phyloP scores from a whole-genome alignment of 2,113 vertebrate species.

The Bujurquina vittata region DNA sequence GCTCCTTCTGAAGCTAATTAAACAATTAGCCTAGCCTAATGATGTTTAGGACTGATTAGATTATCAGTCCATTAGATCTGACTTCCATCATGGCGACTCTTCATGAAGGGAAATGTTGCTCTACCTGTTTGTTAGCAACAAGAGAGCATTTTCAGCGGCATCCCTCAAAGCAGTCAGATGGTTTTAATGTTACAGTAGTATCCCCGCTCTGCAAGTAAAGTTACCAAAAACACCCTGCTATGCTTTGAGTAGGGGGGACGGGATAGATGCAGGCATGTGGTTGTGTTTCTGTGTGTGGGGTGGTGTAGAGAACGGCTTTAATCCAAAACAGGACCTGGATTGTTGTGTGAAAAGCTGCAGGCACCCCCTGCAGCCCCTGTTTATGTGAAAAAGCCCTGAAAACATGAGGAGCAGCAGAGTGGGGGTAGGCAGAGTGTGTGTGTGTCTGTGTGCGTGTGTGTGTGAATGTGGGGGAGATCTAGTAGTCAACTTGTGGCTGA shows the following conservation, averaged over 20 bases:
- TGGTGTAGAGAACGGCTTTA: conserved; percentile 38
- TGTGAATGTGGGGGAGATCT: neutral
- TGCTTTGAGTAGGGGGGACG: neutral
- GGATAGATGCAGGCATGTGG: neutral
- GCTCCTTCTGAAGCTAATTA: conserved; percentile 2
- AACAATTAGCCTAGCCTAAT: conserved; percentile 25
- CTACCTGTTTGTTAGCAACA: neutral
- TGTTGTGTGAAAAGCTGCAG: conserved; percentile 60
- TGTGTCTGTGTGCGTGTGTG: neutral
- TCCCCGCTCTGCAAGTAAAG: neutral
- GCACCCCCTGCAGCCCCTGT: conserved; percentile 61
- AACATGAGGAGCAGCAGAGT: conserved; percentile 39
- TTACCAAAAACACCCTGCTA: neutral
- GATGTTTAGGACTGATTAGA: conserved; percentile 13
- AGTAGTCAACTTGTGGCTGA: conserved; percentile 43
- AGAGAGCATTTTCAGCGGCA: neutral
- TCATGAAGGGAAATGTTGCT: conserved; percentile 12
- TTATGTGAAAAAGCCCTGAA: conserved; percentile 58
- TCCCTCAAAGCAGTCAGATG: neutral
- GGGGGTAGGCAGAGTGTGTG: conserved; percentile 2
- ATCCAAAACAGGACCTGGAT: conserved; percentile 67
- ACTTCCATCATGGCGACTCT: neutral
- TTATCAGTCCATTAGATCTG: conserved; percentile 35
- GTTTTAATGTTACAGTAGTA: neutral
- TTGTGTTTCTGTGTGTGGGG: neutral